These are phyloP conservation scores for Meghimatium bilineatum DNA, from an alignment of 2,888 invertebrate species.

Conservation along the genomic window DNA sequence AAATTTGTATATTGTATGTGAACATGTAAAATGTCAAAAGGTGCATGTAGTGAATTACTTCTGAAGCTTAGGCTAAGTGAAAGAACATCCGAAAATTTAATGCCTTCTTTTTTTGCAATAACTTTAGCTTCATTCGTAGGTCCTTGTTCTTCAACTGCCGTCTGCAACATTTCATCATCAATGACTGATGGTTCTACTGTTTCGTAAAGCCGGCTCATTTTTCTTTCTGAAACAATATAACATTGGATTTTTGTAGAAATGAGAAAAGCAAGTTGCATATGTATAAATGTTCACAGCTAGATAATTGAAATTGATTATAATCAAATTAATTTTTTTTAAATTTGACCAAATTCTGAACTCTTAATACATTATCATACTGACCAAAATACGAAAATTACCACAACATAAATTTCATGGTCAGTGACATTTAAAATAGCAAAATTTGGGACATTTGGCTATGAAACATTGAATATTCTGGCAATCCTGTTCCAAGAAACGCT, in stretches of 20 bases:
- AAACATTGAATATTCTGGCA: too few species aligned
- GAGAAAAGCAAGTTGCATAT: not conserved
- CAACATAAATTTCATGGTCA: too few species aligned
- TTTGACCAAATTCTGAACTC: too few species aligned
- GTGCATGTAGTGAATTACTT: constrained; percentile 78
- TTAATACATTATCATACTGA: too few species aligned
- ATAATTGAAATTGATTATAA: too few species aligned
- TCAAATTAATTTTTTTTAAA: too few species aligned
- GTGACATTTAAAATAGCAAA: too few species aligned
- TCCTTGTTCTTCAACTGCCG: constrained; percentile 85
- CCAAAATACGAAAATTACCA: too few species aligned
- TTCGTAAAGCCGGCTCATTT: constrained; percentile 76
- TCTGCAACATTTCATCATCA: constrained; percentile 86
- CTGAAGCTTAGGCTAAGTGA: constrained; percentile 87
- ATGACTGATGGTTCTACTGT: constrained; percentile 80
- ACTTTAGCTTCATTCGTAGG: constrained; percentile 86
- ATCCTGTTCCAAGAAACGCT: too few species aligned
- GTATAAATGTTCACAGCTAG: not conserved
- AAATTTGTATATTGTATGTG: too few species aligned
- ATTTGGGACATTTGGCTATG: too few species aligned
- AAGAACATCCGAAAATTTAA: constrained; percentile 85
- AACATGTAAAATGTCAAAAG: not conserved
- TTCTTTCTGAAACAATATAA: constrained; percentile 2
- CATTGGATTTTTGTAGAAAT: not conserved
- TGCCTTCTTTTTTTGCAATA: constrained; percentile 85